phyloP scores from a whole-genome alignment of 2,797 vertebrate genomes.

The Halcyon badia region DNA sequence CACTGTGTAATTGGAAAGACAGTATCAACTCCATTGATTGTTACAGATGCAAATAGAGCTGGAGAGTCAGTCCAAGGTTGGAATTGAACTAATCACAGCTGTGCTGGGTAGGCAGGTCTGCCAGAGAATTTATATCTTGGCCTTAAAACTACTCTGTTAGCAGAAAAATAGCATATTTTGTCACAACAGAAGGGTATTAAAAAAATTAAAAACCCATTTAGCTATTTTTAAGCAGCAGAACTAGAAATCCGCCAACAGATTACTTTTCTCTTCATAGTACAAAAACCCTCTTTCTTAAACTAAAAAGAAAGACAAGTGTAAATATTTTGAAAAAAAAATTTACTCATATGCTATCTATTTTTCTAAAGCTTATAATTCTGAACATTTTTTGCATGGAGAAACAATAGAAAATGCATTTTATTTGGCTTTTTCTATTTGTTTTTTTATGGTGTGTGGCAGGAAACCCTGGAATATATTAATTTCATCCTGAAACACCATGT shows the following conservation, averaged over 20 bases:
- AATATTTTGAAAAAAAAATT: background rate
- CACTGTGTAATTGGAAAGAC: background rate
- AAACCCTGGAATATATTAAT: background rate
- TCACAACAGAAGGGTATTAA: background rate
- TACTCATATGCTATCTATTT: conserved; percentile 2
- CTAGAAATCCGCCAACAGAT: background rate
- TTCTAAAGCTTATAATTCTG: conserved; percentile 31
- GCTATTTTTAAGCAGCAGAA: conserved; percentile 12
- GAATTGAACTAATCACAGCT: conserved; percentile 19
- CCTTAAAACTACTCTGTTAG: background rate
- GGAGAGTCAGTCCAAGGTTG: background rate
- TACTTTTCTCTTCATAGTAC: background rate
- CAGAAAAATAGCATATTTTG: background rate
- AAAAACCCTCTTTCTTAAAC: background rate
- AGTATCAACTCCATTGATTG: background rate
- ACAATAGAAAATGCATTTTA: conserved; percentile 20
- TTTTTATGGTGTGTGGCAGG: background rate
- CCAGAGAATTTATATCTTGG: background rate
- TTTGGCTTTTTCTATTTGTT: background rate
- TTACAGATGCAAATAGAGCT: conserved; percentile 18
- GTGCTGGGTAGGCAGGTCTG: conserved; percentile 17
- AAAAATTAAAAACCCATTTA: background rate
- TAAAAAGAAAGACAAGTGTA: background rate
- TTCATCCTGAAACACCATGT: background rate
- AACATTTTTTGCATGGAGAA: conserved; percentile 23